phyloP scores from a whole-genome alignment of 2,888 invertebrate genomes.

The Beris chalybata region DNA sequence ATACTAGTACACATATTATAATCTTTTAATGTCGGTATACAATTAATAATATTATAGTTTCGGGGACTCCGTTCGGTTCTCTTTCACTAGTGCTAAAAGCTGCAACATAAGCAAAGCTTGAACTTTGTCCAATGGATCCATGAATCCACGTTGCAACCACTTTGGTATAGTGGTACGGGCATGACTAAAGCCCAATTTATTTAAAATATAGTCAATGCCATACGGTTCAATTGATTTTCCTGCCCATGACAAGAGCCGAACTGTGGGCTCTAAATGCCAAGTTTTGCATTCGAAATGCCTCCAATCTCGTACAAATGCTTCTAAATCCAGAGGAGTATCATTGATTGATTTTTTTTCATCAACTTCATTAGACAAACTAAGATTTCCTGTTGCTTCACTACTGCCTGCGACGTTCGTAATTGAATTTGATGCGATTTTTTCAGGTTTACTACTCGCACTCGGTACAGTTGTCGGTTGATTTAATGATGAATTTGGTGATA shows the following conservation, averaged over 20 bases:
- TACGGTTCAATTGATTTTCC: conserved; percentile 98
- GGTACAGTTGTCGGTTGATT: conserved; percentile 33
- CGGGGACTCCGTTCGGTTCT: conserved; percentile 48
- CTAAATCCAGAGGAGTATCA: conserved; percentile 55
- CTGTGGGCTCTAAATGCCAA: conserved; percentile 96
- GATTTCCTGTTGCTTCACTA: background rate
- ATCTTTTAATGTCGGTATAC: background rate
- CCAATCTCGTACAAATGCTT: conserved; percentile 80
- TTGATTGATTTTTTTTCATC: conserved; percentile 30
- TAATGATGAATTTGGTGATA: conserved; percentile 53
- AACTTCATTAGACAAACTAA: conserved; percentile 24
- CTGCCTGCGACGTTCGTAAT: conserved; percentile 43
- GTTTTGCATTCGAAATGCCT: conserved; percentile 89
- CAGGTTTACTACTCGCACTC: conserved; percentile 43
- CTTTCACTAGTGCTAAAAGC: conserved; percentile 66
- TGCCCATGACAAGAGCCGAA: conserved; percentile 82
- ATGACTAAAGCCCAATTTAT: conserved; percentile 96
- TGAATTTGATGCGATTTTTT: background rate
- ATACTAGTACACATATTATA: too few species aligned
- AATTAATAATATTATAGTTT: conserved; percentile 12
- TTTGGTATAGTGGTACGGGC: conserved; percentile 98
- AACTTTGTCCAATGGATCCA: conserved; percentile 95
- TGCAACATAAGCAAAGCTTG: conserved; percentile 76
- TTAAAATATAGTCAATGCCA: conserved; percentile 96
- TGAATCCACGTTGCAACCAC: conserved; percentile 97